Conservation (phyloP, 2,113 vertebrate genomes). For the Odocoileus hemionus region DNA sequence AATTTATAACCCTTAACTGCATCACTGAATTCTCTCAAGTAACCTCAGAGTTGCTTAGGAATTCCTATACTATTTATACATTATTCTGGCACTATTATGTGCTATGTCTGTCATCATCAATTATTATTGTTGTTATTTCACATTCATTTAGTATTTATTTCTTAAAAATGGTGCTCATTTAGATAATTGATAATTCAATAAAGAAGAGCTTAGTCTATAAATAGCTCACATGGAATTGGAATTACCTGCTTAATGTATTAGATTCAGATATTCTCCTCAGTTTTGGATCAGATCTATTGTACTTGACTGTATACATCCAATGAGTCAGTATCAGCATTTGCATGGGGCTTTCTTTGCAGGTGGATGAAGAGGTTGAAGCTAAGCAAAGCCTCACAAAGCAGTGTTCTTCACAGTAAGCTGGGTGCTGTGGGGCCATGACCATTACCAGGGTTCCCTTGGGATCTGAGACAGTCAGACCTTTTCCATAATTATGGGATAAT, state of each 20-base stretch:
- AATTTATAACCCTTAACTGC: not conserved
- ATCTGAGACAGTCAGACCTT: not conserved
- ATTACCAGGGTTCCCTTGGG: not conserved
- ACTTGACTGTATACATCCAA: not conserved
- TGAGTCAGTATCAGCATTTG: not conserved
- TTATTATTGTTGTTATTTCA: not conserved
- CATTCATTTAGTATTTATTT: constrained; percentile 6
- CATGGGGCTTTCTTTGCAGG: not conserved
- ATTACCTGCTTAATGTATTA: not conserved
- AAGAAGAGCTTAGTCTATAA: not conserved
- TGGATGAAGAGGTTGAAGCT: not conserved
- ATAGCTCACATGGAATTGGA: not conserved
- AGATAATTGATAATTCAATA: not conserved
- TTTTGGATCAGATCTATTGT: not conserved
- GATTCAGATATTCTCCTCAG: not conserved
- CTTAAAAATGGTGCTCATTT: not conserved
- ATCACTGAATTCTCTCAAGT: not conserved
- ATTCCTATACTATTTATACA: not conserved
- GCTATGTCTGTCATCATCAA: not conserved
- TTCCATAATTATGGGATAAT: not conserved
- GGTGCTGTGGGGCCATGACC: not conserved
- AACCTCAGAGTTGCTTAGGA: not conserved
- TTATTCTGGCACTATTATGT: not conserved
- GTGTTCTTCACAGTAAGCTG: not conserved
- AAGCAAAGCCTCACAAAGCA: not conserved